Conservation (phyloP, 1,140 invertebrate species). For the Rhopalosiphum maidis region DNA sequence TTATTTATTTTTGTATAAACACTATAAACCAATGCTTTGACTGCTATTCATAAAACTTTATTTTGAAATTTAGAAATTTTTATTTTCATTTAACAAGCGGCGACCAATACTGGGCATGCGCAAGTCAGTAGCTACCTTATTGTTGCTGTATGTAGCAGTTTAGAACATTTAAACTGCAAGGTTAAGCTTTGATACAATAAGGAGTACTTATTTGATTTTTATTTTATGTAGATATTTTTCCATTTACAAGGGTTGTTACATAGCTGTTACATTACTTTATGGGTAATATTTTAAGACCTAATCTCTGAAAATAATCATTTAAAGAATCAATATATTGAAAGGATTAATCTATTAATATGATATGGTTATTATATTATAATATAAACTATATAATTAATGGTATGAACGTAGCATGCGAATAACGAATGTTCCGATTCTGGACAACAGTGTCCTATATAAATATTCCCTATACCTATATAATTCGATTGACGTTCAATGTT, state of each 20-base stretch:
- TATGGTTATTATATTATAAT: not conserved
- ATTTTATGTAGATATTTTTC: not conserved
- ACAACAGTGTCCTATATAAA: conserved; percentile 18
- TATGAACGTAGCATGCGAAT: not conserved
- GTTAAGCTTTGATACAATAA: no score
- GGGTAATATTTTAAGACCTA: not conserved
- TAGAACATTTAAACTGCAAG: not conserved
- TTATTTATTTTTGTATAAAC: not conserved
- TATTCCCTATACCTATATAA: not conserved
- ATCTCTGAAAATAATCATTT: not conserved
- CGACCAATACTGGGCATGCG: not conserved
- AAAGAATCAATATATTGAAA: not conserved
- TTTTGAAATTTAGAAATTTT: not conserved
- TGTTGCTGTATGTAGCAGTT: not conserved
- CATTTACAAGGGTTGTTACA: not conserved
- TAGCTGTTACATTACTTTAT: not conserved
- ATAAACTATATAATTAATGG: not conserved
- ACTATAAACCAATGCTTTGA: not conserved
- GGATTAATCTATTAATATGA: not conserved
- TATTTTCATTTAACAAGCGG: not conserved
- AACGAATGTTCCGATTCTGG: not conserved
- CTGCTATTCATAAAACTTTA: not conserved
- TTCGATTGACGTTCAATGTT: not conserved
- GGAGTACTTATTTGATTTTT: not conserved
- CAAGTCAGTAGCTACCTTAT: not conserved